Conservation (phyloP, 2,888 invertebrate genomes). For the Ochropleura plecta region DNA sequence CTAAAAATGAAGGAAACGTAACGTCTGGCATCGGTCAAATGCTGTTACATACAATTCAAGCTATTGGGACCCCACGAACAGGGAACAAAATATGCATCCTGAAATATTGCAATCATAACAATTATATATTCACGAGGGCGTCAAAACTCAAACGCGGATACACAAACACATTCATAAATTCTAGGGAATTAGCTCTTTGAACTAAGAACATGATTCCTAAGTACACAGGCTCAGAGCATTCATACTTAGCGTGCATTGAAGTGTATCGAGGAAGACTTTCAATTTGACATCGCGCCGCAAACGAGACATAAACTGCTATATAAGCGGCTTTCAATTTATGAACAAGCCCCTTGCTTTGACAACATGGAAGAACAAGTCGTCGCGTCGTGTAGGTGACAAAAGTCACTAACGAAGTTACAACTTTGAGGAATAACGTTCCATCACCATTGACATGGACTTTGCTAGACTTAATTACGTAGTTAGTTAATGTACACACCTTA, state of each 20-base stretch:
- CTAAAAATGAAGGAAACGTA: neutral
- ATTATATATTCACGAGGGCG: slow-evolving; percentile 74
- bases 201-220: slow-evolving; percentile 48
- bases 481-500: slow-evolving; percentile 67
- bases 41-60: slow-evolving; percentile 3
- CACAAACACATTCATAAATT: slow-evolving; percentile 61
- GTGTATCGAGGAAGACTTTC: slow-evolving; percentile 46
- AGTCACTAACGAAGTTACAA: slow-evolving; percentile 76
- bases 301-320: slow-evolving; percentile 65
- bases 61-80: slow-evolving; percentile 21
- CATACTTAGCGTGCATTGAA: slow-evolving; percentile 50
- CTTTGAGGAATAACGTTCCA: slow-evolving; percentile 66
- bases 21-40: neutral
- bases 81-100: slow-evolving; percentile 16
- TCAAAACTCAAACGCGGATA: slow-evolving; percentile 69
- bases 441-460: slow-evolving; percentile 60
- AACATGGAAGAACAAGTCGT: slow-evolving; percentile 64
- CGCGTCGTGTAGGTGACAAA: slow-evolving; percentile 69
- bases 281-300: slow-evolving; percentile 45
- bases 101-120: slow-evolving; percentile 77
- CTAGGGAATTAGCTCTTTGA: slow-evolving; percentile 60
- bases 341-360: slow-evolving; percentile 67
- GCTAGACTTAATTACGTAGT: slow-evolving; percentile 68
- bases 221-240: slow-evolving; percentile 47
- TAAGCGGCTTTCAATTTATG: slow-evolving; percentile 76